Evolutionary conservation across 2,888 invertebrate species (phyloP).

Genomic region (Tipula lateralis): DNA sequence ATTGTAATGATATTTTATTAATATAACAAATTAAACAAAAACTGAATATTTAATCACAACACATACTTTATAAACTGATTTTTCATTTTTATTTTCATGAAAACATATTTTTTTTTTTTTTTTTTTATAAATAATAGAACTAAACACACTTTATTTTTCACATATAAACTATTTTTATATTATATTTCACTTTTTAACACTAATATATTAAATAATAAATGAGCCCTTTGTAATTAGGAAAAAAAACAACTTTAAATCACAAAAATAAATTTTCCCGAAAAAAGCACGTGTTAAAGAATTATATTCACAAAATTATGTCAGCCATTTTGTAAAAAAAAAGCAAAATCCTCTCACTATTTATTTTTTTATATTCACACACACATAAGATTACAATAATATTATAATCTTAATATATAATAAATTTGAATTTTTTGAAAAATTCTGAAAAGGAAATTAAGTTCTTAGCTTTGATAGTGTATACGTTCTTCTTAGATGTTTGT

Average conservation of each 20-base stretch:
- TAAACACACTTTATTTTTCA: neutral
- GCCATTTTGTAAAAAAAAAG: constrained; percentile 26
- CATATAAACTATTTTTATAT: neutral
- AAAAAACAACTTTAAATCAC: neutral
- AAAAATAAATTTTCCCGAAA: constrained; percentile 1
- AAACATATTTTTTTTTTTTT: neutral
- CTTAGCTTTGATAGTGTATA: neutral
- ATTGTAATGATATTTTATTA: constrained; percentile 33
- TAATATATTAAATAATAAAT: neutral
- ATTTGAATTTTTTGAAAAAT: neutral
- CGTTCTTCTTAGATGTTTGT: neutral
- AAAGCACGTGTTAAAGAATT: constrained; percentile 25
- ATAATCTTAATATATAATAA: neutral
- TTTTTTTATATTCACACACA: neutral
- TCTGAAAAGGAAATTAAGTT: constrained; percentile 4
- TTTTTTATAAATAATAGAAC: neutral
- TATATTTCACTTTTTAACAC: neutral
- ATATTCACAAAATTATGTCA: constrained; percentile 20
- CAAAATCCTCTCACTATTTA: constrained; percentile 4
- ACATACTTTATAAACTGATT: neutral
- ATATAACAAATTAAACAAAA: neutral
- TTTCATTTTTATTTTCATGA: constrained; percentile 24
- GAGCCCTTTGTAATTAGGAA: neutral
- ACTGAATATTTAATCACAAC: constrained; percentile 1
- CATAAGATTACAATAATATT: neutral